Conservation (phyloP, 92 coral and sea anemone genomes). For the Palythoa grandiflora region DNA sequence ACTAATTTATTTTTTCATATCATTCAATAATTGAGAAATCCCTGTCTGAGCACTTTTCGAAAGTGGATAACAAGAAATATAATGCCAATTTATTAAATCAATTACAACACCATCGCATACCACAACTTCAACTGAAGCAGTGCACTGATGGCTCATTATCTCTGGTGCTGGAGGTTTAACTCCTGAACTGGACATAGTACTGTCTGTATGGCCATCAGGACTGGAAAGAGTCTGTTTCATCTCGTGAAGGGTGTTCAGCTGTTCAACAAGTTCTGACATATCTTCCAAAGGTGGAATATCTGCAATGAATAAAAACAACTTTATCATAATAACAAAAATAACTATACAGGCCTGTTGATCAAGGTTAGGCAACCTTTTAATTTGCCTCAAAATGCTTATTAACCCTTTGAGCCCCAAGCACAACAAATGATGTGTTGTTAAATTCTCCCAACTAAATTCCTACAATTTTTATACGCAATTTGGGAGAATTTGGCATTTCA, state of each 20-base stretch:
- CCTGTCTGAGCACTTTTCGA: too few relatives aligned
- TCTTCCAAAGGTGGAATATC: constrained; percentile 86
- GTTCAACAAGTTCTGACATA: constrained; percentile 78
- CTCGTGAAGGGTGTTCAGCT: constrained; percentile 64
- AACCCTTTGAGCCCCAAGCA: too few relatives aligned
- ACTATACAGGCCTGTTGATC: too few relatives aligned
- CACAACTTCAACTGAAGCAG: constrained; percentile 5
- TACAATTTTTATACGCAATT: too few relatives aligned
- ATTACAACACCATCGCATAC: neutral
- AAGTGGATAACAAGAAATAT: too few relatives aligned
- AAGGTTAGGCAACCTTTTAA: neutral
- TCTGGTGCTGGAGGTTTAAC: neutral
- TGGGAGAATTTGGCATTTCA: too few relatives aligned
- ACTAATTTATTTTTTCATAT: too few relatives aligned
- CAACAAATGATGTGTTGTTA: too few relatives aligned
- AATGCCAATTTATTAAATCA: too few relatives aligned
- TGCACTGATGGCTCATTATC: neutral
- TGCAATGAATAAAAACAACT: constrained; percentile 3
- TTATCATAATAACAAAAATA: neutral
- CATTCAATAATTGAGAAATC: too few relatives aligned
- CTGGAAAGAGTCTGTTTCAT: constrained; percentile 37
- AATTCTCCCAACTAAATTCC: too few relatives aligned
- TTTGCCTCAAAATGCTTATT: neutral
- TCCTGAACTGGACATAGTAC: neutral
- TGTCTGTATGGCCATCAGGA: neutral